A percentile compares a stretch with the other conserved stretches of the same genome.
Conservation (phyloP, 2,888 invertebrate species). For the Ennomos fuscantarius region DNA sequence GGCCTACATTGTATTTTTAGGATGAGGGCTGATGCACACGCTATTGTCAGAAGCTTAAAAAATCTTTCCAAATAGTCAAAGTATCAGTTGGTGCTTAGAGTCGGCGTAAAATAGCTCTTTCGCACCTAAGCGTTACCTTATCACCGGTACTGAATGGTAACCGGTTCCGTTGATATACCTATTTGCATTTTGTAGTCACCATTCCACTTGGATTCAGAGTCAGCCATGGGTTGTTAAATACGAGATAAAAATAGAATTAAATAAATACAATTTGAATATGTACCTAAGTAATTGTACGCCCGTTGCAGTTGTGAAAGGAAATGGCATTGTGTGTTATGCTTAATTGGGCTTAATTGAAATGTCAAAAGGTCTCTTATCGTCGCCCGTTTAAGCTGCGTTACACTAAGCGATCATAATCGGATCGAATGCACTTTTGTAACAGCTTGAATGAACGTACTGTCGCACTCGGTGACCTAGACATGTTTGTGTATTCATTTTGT, state of each 20-base stretch:
- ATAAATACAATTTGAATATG: conserved; percentile 33
- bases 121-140: conserved; percentile 47
- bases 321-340: conserved; percentile 49
- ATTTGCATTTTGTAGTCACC: conserved; percentile 61
- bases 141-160: conserved; percentile 48
- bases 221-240: conserved; percentile 35
- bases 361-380: conserved; percentile 58
- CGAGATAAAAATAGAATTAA: conserved; percentile 52
- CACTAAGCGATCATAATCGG: too few relatives aligned
- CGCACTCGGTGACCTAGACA: too few relatives aligned
- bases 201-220: conserved; percentile 51
- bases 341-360: conserved; percentile 64
- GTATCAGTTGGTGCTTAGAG: conserved; percentile 7
- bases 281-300: conserved; percentile 40
- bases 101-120: conserved; percentile 42
- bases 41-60: conserved; percentile 23
- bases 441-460: too few relatives aligned
- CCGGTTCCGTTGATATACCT: conserved; percentile 64
- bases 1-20: conserved; percentile 40
- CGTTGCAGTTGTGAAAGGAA: conserved; percentile 52
- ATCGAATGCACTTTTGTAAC: too few relatives aligned
- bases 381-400: conserved; percentile 14
- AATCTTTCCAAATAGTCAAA: not conserved
- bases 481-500: too few relatives aligned
- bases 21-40: conserved; percentile 28